These are phyloP conservation scores for Dryobotodes eremita DNA, from an alignment of 2,888 invertebrate species.

Conservation along the genomic window DNA sequence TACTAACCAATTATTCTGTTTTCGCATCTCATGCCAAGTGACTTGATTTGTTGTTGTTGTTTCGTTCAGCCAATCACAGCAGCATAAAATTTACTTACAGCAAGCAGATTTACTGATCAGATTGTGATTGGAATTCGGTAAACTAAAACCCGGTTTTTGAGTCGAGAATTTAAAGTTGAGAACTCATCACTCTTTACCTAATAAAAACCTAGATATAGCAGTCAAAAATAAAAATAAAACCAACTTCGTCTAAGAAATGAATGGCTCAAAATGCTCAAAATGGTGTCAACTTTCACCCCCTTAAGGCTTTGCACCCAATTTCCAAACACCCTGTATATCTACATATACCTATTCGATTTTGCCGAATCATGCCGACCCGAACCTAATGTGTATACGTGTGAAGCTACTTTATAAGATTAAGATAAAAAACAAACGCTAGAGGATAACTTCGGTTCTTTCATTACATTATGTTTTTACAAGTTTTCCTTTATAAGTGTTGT, in stretches of 20 bases:
- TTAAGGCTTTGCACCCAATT: no score
- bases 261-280: no score
- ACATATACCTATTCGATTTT: no score
- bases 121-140: not conserved
- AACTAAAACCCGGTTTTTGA: not conserved
- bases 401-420: constrained; percentile 21
- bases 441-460: constrained; percentile 45
- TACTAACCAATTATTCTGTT: not conserved
- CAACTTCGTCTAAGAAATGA: no score
- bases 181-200: no score
- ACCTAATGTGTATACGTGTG: no score
- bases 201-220: no score
- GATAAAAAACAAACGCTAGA: constrained; percentile 48
- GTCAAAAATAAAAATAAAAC: no score
- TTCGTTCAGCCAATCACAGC: not conserved
- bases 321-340: no score
- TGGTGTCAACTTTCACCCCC: no score
- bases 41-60: not conserved
- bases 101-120: not conserved
- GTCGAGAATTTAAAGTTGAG: not conserved
- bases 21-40: not conserved
- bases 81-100: not conserved
- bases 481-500: constrained; percentile 35
- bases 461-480: constrained; percentile 36
- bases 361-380: no score